A percentile compares a stretch with the other conserved stretches of the same genome.
Conservation (phyloP, 2,113 vertebrate species). For the Acanthochromis polyacanthus region DNA sequence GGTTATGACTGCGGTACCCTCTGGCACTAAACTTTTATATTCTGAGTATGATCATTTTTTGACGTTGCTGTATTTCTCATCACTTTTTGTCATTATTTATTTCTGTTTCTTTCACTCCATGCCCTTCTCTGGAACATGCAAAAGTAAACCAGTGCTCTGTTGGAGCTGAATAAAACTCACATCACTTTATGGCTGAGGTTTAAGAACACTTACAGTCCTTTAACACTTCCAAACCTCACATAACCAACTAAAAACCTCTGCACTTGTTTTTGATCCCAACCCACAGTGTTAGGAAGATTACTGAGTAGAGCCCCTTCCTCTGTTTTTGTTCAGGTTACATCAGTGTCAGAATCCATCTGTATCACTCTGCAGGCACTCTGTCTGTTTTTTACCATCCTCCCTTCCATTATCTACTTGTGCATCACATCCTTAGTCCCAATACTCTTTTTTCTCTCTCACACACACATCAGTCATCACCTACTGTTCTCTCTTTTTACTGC, state of each 20-base stretch:
- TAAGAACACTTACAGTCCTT: not conserved
- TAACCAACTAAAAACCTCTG: not conserved
- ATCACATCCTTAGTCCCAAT: slow-evolving; percentile 5
- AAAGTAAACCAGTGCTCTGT: too few species aligned
- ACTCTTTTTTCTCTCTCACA: slow-evolving; percentile 6
- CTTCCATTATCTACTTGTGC: slow-evolving; percentile 39
- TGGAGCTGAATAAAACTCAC: not conserved
- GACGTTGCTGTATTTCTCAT: too few species aligned
- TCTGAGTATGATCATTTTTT: too few species aligned
- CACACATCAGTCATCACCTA: slow-evolving; percentile 30
- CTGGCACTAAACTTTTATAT: too few species aligned
- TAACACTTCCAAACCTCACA: not conserved
- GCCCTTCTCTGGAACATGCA: too few species aligned
- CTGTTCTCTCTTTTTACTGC: slow-evolving; percentile 22
- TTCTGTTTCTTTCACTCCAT: too few species aligned
- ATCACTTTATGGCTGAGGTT: not conserved
- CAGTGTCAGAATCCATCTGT: slow-evolving; percentile 8
- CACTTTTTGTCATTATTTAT: too few species aligned
- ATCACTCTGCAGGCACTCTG: slow-evolving; percentile 12
- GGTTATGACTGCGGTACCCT: too few species aligned
- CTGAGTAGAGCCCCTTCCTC: not conserved
- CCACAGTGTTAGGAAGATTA: slow-evolving; percentile 11
- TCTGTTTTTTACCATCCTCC: slow-evolving; percentile 16
- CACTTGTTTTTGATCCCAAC: not conserved
- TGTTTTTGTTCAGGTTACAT: slow-evolving; percentile 23